Evolutionary conservation across 2,113 vertebrate species (phyloP).

Genomic region (Onychostruthus taczanowskii): DNA sequence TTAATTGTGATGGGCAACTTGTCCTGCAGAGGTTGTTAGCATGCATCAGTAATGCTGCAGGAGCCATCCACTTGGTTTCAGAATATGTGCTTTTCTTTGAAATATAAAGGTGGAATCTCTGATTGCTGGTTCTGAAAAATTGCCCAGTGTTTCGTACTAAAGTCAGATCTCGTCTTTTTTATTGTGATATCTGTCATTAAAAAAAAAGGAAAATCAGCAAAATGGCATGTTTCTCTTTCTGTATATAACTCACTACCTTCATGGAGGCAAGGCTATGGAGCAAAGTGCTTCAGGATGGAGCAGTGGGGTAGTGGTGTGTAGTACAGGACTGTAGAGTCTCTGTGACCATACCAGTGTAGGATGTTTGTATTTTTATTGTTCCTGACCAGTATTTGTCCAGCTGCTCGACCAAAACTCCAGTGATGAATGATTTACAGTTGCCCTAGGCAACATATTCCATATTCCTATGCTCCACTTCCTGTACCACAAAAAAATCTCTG

Average conservation of each 20-base stretch:
- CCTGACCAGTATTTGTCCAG: background rate
- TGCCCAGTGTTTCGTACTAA: background rate
- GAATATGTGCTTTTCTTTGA: background rate
- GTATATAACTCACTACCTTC: background rate
- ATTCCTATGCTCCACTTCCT: background rate
- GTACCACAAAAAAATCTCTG: background rate
- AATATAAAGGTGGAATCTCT: background rate
- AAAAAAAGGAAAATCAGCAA: background rate
- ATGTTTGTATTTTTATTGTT: background rate
- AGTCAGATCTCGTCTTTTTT: background rate
- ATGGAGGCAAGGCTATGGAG: background rate
- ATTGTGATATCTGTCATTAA: background rate
- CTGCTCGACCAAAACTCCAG: background rate
- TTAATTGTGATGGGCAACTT: background rate
- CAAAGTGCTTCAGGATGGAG: background rate
- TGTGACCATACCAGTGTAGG: background rate
- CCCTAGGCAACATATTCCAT: background rate
- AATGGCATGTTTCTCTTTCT: background rate
- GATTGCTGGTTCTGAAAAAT: background rate
- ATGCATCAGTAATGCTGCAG: background rate
- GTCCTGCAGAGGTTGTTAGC: background rate
- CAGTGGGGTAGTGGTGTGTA: background rate
- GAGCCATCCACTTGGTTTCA: background rate
- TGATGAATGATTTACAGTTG: background rate
- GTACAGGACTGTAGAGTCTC: background rate